Evolutionary conservation across 2,113 vertebrate species (phyloP).

Genomic region (Etia nguti): DNA sequence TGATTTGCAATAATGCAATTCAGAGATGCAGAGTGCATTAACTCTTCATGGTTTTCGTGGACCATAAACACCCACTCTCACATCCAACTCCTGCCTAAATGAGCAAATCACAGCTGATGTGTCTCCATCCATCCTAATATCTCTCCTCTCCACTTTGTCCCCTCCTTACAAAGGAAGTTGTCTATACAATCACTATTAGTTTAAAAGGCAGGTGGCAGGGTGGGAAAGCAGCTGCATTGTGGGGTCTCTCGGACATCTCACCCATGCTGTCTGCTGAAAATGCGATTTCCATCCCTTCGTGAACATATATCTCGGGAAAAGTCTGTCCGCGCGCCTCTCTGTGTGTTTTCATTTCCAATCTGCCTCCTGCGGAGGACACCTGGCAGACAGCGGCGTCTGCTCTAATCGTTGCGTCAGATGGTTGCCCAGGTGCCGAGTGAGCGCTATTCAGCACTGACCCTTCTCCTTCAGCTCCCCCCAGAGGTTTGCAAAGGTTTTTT

Average conservation of each 20-base stretch:
- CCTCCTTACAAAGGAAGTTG: slow-evolving; percentile 65
- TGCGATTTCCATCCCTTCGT: slow-evolving; percentile 70
- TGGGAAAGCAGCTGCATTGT: slow-evolving; percentile 71
- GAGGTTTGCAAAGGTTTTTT: not conserved
- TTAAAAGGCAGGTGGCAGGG: slow-evolving; percentile 77
- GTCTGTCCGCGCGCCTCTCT: not conserved
- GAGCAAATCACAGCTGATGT: slow-evolving; percentile 54
- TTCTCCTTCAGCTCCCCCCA: not conserved
- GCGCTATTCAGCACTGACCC: not conserved
- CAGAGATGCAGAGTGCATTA: slow-evolving; percentile 37
- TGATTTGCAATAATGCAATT: slow-evolving; percentile 66
- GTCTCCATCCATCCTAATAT: slow-evolving; percentile 73
- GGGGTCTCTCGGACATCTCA: slow-evolving; percentile 55
- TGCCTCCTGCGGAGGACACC: slow-evolving; percentile 65
- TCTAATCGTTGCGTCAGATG: slow-evolving; percentile 11
- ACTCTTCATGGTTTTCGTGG: slow-evolving; percentile 11
- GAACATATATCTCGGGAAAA: slow-evolving; percentile 36
- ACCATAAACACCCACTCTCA: slow-evolving; percentile 58
- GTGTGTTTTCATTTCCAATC: slow-evolving; percentile 43
- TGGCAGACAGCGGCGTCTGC: slow-evolving; percentile 57
- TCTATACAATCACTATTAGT: slow-evolving; percentile 74
- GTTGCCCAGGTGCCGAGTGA: slow-evolving; percentile 39
- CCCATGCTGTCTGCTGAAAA: slow-evolving; percentile 69
- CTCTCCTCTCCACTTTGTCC: slow-evolving; percentile 51
- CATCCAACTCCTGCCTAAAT: slow-evolving; percentile 43